Evolutionary conservation across 2,113 vertebrate genomes (phyloP).

Genomic region (Probosciger aterrimus): DNA sequence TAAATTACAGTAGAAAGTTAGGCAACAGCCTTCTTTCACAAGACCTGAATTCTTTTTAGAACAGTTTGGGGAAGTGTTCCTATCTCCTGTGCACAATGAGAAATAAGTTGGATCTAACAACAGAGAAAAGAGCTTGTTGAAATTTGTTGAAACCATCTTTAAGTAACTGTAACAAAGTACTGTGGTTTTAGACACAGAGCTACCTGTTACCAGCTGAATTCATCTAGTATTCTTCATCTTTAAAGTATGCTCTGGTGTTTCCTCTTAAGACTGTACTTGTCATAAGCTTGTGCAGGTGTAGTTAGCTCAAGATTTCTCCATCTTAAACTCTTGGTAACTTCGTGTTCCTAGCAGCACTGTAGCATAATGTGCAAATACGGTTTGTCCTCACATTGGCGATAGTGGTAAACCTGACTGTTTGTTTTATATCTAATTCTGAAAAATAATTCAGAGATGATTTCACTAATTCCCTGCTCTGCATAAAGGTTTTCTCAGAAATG

Average conservation of each 20-base stretch:
- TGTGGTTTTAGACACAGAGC: background rate
- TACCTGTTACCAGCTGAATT: background rate
- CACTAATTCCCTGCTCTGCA: background rate
- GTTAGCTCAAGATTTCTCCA: background rate
- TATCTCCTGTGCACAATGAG: background rate
- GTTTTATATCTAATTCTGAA: background rate
- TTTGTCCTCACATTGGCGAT: background rate
- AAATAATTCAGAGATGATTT: background rate
- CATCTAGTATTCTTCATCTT: background rate
- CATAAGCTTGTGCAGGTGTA: background rate
- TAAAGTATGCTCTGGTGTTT: background rate
- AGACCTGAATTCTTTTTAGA: background rate
- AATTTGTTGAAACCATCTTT: background rate
- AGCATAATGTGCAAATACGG: too few relatives aligned
- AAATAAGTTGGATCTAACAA: background rate
- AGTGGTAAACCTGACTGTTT: background rate
- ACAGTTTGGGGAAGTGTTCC: background rate
- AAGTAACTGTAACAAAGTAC: background rate
- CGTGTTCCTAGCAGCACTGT: background rate
- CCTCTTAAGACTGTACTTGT: background rate
- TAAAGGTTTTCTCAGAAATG: background rate
- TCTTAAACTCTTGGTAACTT: background rate
- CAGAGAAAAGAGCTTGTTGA: background rate
- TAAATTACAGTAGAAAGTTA: background rate
- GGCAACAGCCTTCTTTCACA: background rate